A percentile compares a stretch with the other conserved stretches of the same genome.
These are phyloP conservation scores for Hippocampus comes DNA, from an alignment of 2,113 vertebrate genomes.

Conservation along the genomic window DNA sequence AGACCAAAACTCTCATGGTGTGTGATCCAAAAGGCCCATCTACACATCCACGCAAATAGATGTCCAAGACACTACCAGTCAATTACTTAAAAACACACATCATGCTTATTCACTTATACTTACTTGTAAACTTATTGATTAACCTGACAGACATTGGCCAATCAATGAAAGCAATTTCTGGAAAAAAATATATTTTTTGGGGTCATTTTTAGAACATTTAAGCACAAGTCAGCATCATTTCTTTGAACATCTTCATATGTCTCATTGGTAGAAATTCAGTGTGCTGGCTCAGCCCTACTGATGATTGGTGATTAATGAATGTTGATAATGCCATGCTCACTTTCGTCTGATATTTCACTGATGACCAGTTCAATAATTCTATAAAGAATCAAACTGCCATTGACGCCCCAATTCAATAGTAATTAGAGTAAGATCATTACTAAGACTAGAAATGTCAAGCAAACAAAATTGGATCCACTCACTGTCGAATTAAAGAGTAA, in stretches of 20 bases:
- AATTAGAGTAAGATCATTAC: slow-evolving; percentile 29
- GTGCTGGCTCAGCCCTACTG: background rate
- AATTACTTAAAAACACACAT: no score
- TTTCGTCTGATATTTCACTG: slow-evolving; percentile 22
- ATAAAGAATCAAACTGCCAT: slow-evolving; percentile 20
- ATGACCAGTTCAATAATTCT: slow-evolving; percentile 8
- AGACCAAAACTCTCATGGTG: no score
- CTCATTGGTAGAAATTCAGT: background rate
- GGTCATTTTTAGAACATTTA: background rate
- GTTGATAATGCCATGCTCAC: background rate
- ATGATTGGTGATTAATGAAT: slow-evolving; percentile 11
- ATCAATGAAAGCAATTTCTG: no score
- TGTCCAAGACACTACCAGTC: no score
- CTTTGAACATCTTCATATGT: background rate
- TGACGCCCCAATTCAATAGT: slow-evolving; percentile 30
- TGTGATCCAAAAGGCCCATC: background rate
- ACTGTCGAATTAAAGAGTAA: background rate
- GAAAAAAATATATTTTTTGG: no score
- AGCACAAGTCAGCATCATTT: background rate
- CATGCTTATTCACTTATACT: no score
- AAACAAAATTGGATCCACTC: background rate
- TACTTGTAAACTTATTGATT: background rate
- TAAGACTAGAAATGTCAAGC: slow-evolving; percentile 15
- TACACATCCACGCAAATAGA: no score
- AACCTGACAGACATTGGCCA: background rate